Conservation (phyloP, 2,888 invertebrate species). For the Cataglyphis livida region DNA sequence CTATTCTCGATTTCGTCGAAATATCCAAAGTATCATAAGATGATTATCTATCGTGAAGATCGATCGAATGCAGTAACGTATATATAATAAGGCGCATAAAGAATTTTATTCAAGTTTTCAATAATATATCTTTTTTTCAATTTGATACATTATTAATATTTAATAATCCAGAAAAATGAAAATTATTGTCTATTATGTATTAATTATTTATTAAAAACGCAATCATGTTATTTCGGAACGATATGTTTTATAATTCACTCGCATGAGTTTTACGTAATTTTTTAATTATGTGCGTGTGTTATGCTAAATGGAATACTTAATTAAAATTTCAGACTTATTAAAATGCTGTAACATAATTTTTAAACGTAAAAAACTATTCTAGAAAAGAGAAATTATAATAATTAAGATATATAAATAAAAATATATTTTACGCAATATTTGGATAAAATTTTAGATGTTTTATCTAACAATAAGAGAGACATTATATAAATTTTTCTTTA, state of each 20-base stretch:
- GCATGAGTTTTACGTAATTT: not conserved
- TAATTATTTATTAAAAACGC: slow-evolving; percentile 6
- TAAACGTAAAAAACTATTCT: not conserved
- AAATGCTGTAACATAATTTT: not conserved
- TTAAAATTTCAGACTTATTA: slow-evolving; percentile 33
- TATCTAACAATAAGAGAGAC: not conserved
- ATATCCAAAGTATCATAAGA: slow-evolving; percentile 27
- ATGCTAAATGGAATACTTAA: not conserved
- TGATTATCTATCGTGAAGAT: slow-evolving; percentile 25
- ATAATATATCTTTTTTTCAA: not conserved
- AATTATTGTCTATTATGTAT: not conserved
- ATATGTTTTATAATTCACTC: not conserved
- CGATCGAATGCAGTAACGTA: not conserved
- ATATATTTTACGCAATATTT: not conserved
- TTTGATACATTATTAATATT: not conserved
- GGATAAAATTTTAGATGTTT: not conserved
- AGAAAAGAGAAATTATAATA: not conserved
- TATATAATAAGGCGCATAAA: not conserved
- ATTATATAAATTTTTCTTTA: not conserved
- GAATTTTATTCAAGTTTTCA: slow-evolving; percentile 20
- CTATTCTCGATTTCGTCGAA: slow-evolving; percentile 10
- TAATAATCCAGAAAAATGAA: not conserved
- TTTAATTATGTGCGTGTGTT: not conserved
- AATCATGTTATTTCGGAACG: not conserved
- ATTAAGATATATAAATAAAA: not conserved